Percentiles rank a stretch among this genome's conserved stretches.
phyloP scores from a whole-genome alignment of 2,797 vertebrate genomes.

The Oreonectes daqikongensis region DNA sequence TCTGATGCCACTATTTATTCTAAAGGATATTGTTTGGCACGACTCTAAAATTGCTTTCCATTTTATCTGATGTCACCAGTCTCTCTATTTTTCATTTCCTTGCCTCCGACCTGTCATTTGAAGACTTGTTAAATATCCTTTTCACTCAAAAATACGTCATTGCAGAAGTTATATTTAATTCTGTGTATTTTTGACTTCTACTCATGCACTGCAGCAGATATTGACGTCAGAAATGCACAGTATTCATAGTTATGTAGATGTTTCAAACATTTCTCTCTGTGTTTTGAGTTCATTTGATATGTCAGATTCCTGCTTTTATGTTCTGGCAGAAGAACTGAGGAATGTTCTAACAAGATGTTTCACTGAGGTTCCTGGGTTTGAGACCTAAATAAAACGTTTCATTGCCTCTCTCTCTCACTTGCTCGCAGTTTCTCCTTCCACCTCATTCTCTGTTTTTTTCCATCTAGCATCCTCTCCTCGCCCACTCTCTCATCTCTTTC shows the following conservation, averaged over 20 bases:
- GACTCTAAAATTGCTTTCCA: not conserved
- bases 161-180: not conserved
- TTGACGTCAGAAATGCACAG: not conserved
- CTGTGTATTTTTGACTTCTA: not conserved
- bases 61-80: not conserved
- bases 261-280: not conserved
- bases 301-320: conserved; percentile 25
- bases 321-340: conserved; percentile 10
- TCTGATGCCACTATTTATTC: not conserved
- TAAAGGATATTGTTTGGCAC: not conserved
- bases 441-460: not conserved
- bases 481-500: not conserved
- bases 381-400: conserved; percentile 14
- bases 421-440: not conserved
- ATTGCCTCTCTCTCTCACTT: not conserved
- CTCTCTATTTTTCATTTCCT: not conserved
- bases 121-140: not conserved
- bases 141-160: not conserved
- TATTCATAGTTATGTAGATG: not conserved
- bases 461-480: too few species aligned
- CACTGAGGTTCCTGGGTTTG: conserved; percentile 5
- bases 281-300: not conserved
- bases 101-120: not conserved
- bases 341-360: conserved; percentile 17
- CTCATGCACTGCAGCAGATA: not conserved